Evolutionary conservation across 2,888 invertebrate genomes (phyloP).

Genomic region (Drosophila yooni): DNA sequence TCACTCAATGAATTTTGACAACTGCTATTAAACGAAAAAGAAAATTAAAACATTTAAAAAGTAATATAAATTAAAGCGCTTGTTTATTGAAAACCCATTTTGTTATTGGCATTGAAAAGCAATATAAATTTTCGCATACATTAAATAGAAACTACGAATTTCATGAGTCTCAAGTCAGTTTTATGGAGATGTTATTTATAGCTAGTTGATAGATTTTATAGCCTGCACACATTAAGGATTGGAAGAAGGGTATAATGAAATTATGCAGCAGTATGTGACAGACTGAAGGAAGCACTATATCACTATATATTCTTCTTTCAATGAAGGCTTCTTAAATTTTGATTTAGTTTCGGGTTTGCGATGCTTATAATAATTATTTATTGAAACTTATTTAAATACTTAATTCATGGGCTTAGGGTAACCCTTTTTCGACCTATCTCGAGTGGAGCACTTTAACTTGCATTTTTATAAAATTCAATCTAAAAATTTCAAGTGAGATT

Average conservation of each 20-base stretch:
- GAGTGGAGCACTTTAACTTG: neutral
- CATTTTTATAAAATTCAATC: neutral
- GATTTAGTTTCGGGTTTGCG: neutral
- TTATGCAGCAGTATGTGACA: neutral
- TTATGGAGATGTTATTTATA: neutral
- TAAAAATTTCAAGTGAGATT: neutral
- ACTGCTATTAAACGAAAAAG: neutral
- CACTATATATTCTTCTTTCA: too few relatives aligned
- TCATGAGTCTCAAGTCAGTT: neutral
- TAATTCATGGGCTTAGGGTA: neutral
- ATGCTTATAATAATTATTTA: neutral
- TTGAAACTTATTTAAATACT: neutral
- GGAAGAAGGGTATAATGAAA: neutral
- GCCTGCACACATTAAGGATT: neutral
- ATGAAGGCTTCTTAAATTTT: neutral
- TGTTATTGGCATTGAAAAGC: neutral
- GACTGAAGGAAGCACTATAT: too few relatives aligned
- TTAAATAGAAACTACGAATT: neutral
- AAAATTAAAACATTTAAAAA: neutral
- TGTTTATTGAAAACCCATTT: neutral
- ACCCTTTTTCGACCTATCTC: neutral
- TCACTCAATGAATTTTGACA: neutral
- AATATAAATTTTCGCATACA: neutral
- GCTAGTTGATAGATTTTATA: neutral
- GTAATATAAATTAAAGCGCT: neutral